Evolutionary conservation across 2,888 invertebrate species (phyloP), one percentile per base, ranked within the genome.

Genomic region (Glyphotaelius pellucidus): DNA sequence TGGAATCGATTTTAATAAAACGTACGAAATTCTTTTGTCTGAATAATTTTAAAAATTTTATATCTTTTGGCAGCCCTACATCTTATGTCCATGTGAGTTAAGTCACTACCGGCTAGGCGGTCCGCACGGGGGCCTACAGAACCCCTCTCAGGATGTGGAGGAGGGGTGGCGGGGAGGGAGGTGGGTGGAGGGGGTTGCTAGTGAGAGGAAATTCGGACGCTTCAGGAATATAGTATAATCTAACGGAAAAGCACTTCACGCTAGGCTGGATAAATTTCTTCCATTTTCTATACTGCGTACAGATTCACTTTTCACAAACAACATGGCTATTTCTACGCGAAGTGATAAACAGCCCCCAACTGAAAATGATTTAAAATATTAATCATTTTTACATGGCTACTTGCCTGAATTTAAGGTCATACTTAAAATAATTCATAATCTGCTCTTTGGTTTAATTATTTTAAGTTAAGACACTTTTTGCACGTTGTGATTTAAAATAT

Each of bases 31-130:
- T 25, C 9, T 67, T 67, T 67, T 67, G n/a, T 67, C 9, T 67
- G 67, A 67, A 67, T 67, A 67, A n/a, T 67, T 67, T 25, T 9
- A 1, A 9, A 25, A 19, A 25, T 67, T 67, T n/a, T 67, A 25
- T 9, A 0, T 2, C 7, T 67, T 67, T 25, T 47, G 80, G 25
- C 91, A 91, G 47, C 91, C 91, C 91, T 91, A 38, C 42, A 86
- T 87, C 87, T 81, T 81, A 80, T 91, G 91, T 91, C 91, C 91
- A 91, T 89, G 87, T 84, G 87, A 91, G 91, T 91, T 91, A 91
- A 91, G 91, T 91, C 89, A 91, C 91, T 91, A 91, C 88, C 89
- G 79, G 79, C 90, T 90, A 35, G 91, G 84, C 85, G 84, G 86
- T 91, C 87, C 91, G 87, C 91, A 42, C 80, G 80, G 47, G 90